phyloP scores from a whole-genome alignment of 2,113 vertebrate genomes.

The Pseudorasbora parva region DNA sequence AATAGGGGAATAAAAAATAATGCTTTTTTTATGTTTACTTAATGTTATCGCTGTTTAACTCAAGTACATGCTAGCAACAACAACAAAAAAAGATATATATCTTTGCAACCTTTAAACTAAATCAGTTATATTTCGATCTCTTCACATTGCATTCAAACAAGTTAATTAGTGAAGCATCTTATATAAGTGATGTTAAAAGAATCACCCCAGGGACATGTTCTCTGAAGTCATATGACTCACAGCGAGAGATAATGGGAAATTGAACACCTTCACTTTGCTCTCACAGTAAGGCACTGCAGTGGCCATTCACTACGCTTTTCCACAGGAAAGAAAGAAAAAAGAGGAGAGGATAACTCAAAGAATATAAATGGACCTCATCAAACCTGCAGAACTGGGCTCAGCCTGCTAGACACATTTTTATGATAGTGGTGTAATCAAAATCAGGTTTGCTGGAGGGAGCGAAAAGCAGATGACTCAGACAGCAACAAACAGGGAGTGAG shows the following conservation, averaged over 20 bases:
- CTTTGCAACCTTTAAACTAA: not conserved
- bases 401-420: conserved; percentile 39
- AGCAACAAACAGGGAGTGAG: conserved; percentile 30
- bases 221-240: conserved; percentile 65
- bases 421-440: conserved; percentile 46
- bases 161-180: conserved; percentile 70
- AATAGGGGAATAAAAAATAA: too few relatives aligned
- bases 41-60: too few relatives aligned
- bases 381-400: conserved; percentile 31
- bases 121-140: conserved; percentile 60
- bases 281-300: conserved; percentile 28
- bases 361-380: conserved; percentile 58
- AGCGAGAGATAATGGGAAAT: conserved; percentile 33
- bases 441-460: not conserved
- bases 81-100: not conserved
- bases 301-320: conserved; percentile 9
- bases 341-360: conserved; percentile 41
- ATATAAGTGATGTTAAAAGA: conserved; percentile 61
- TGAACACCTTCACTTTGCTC: conserved; percentile 36
- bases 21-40: too few relatives aligned
- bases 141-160: conserved; percentile 69
- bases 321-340: conserved; percentile 24
- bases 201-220: conserved; percentile 7
- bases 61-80: too few relatives aligned
- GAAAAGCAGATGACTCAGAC: conserved; percentile 23